phyloP scores from a whole-genome alignment of 2,888 invertebrate genomes.

The Drosophila kambysellisi region DNA sequence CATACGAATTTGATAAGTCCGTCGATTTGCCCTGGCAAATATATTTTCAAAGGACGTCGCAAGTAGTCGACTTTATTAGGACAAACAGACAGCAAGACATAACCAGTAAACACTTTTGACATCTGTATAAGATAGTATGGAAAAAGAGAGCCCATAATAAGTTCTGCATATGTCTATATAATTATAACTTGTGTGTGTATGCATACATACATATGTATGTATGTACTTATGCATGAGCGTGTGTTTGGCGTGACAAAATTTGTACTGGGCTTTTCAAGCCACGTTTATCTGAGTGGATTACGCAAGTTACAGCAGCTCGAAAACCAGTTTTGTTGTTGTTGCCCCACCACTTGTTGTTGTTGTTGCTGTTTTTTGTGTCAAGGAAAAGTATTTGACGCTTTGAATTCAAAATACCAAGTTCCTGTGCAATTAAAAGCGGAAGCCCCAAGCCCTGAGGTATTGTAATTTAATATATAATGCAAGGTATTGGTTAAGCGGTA shows the following conservation, averaged over 20 bases:
- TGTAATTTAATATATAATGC: conserved; percentile 34
- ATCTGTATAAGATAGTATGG: background rate
- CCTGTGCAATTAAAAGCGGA: conserved; percentile 58
- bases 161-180: background rate
- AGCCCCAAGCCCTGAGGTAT: conserved; percentile 32
- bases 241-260: conserved; percentile 2
- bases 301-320: conserved; percentile 55
- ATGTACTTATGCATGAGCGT: background rate
- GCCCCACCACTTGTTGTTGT: conserved; percentile 13
- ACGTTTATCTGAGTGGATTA: conserved; percentile 62
- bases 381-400: conserved; percentile 36
- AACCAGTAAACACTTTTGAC: background rate
- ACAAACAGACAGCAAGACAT: background rate
- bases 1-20: background rate
- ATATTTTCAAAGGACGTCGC: background rate
- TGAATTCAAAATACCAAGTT: conserved; percentile 36
- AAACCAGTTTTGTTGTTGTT: conserved; percentile 64
- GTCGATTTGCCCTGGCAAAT: background rate
- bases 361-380: conserved; percentile 51
- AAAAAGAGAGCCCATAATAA: conserved; percentile 5
- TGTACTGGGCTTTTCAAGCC: conserved; percentile 42
- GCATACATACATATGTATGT: background rate
- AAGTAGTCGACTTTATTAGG: background rate
- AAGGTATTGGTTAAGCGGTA: conserved; percentile 32
- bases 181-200: background rate